Evolutionary conservation across 2,797 vertebrate genomes (phyloP).

Genomic region (Alcedo quadribrachys): DNA sequence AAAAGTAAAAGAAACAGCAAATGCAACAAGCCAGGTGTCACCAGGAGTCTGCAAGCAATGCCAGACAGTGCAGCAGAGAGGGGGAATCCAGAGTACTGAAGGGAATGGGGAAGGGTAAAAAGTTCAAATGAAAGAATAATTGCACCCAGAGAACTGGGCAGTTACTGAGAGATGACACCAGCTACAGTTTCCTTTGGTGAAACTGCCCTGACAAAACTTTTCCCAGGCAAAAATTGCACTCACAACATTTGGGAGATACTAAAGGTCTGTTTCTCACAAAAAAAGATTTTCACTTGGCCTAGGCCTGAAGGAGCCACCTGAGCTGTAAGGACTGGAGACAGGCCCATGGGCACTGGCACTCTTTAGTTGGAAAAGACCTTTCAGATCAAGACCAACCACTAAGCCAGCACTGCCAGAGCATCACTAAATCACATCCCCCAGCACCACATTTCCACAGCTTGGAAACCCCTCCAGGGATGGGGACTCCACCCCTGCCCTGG

Average conservation of each 20-base stretch:
- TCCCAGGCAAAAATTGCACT: neutral
- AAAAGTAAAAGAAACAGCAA: neutral
- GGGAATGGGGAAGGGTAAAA: neutral
- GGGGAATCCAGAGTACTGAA: neutral
- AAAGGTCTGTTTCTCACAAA: neutral
- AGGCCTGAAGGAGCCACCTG: fast-evolving
- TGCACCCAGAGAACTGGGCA: neutral
- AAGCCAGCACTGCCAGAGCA: neutral
- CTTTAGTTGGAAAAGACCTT: neutral
- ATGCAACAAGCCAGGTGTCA: neutral
- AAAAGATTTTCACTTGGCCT: neutral
- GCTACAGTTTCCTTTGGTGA: neutral
- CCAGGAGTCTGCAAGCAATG: neutral
- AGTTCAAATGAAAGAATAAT: neutral
- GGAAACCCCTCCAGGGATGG: neutral
- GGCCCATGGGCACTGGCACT: neutral
- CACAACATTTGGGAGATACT: neutral
- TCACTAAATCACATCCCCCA: neutral
- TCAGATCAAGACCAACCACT: neutral
- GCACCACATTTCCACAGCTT: neutral
- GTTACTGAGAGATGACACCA: neutral
- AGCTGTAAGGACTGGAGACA: neutral
- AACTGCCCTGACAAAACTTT: neutral
- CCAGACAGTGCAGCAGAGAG: neutral
- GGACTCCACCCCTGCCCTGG: neutral